These are phyloP conservation scores for Dallia pectoralis DNA, from an alignment of 2,797 vertebrate genomes.

Conservation along the genomic window DNA sequence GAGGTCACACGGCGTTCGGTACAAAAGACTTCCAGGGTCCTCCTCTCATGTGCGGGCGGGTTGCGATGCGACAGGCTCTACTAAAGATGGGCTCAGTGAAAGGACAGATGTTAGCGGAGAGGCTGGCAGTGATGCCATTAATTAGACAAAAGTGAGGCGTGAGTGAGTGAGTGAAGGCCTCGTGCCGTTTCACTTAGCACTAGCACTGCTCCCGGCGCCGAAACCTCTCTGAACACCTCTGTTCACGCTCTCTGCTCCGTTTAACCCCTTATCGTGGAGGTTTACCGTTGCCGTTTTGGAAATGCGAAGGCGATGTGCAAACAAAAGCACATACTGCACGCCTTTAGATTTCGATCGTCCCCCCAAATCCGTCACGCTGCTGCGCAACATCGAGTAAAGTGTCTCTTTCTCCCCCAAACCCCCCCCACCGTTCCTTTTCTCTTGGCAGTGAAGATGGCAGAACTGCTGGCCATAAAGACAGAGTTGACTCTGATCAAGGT, in stretches of 20 bases:
- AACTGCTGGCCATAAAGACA: constrained; percentile 65
- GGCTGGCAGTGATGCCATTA: neutral
- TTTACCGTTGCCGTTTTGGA: too few species aligned
- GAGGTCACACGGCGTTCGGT: constrained; percentile 63
- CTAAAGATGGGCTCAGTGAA: neutral
- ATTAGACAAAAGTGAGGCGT: neutral
- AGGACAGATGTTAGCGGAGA: neutral
- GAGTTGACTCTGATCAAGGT: constrained; percentile 69
- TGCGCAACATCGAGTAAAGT: too few species aligned
- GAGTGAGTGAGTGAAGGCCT: neutral
- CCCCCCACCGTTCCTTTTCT: constrained; percentile 12
- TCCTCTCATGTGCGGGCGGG: neutral
- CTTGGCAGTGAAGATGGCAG: constrained; percentile 62
- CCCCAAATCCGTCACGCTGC: too few species aligned
- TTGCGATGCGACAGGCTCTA: neutral
- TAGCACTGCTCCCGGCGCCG: neutral
- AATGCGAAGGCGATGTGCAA: too few species aligned
- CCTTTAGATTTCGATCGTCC: too few species aligned
- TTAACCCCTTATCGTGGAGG: too few species aligned
- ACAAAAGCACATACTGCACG: too few species aligned
- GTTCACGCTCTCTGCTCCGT: neutral
- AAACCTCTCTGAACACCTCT: neutral
- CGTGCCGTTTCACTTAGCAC: neutral
- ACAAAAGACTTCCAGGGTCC: constrained; percentile 27
- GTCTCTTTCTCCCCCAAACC: neutral